These are phyloP conservation scores for Phortica variegata DNA, from an alignment of 1,140 invertebrate genomes.

Conservation along the genomic window DNA sequence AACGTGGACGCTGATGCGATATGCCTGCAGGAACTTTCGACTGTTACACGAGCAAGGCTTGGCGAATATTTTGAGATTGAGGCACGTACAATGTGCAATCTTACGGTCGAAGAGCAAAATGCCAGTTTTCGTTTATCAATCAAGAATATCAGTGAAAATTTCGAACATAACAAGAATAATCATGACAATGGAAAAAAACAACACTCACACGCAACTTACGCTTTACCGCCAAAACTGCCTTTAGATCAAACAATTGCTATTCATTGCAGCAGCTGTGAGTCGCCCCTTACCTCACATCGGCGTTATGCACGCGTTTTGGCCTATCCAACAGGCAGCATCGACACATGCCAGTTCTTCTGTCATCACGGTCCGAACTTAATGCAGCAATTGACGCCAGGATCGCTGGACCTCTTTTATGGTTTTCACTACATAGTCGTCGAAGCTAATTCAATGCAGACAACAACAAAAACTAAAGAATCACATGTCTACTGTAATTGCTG, in stretches of 20 bases:
- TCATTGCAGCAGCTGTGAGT: slow-evolving; percentile 9
- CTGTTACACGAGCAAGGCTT: neutral
- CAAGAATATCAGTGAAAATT: no score
- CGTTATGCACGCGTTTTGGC: slow-evolving; percentile 8
- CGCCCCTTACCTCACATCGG: neutral
- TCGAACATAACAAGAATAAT: no score
- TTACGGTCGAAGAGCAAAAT: slow-evolving; percentile 14
- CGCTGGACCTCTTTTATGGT: slow-evolving; percentile 37
- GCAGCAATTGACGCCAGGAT: slow-evolving; percentile 30
- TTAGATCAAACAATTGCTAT: neutral
- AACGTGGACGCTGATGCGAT: slow-evolving; percentile 11
- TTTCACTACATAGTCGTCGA: slow-evolving; percentile 39
- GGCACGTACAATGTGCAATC: slow-evolving; percentile 12
- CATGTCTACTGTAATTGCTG: slow-evolving; percentile 43
- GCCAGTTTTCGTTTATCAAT: slow-evolving; percentile 13
- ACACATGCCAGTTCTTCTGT: slow-evolving; percentile 16
- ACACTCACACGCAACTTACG: no score
- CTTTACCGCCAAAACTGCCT: neutral
- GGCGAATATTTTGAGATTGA: slow-evolving; percentile 8
- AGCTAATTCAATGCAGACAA: neutral
- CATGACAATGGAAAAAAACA: no score
- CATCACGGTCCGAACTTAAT: slow-evolving; percentile 14
- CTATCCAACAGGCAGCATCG: slow-evolving; percentile 15
- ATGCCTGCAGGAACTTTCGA: slow-evolving; percentile 6
- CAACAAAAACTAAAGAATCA: slow-evolving; percentile 7